Base-by-base conservation (phyloP, 2,113 vertebrate genomes). In the Ophthalmolycus amberensis region DNA sequence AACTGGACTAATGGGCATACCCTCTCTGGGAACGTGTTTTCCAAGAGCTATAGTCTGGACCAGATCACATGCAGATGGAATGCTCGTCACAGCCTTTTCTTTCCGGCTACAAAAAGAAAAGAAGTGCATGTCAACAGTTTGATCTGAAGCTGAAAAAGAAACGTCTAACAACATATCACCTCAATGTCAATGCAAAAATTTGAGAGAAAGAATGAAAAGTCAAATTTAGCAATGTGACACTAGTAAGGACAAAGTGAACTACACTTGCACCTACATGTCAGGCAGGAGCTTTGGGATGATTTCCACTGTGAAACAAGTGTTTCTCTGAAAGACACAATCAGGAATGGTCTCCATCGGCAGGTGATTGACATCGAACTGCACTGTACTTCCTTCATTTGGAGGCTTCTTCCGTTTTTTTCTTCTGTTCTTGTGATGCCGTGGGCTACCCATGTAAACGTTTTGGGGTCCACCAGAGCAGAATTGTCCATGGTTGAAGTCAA, bases 381-480 rank as follows among this genome's bases (percentile, higher is more conserved):
- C 67, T 75, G 76, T 74, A 29, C 46, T 69, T 27, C 76, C 58
- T 29, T 34, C 29, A 40, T 77, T 69, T 67, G 11, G 40, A 5
- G 67, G 11, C 0, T 42, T 69, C 58, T 74, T 73, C 6, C 2
- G 0, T 32, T 78, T 11, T n/a, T n/a, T 11, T 71, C 9, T 16
- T 63, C 50, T 46, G 88, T 84, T 0, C 63, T 77, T n/a, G 92
- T 95, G 77, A 96, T 52, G 25, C 96, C 96, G 0, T 98, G 98
- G 15, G 96, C 97, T 67, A 98, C 96, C 98, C 98, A 98, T 9
- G 95, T 96, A 56, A 95, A 97, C 0, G 85, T 93, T 37, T 46
- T 59, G 0, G 96, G 96, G 82, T 97, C 95, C 0, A 95, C 83
- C 1, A 9, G 12, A 56, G 86, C 58, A 0, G 76, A 82, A 8